A percentile compares a stretch with the other conserved stretches of the same genome.
phyloP scores from a whole-genome alignment of 2,797 vertebrate genomes.

The Danio aesculapii region DNA sequence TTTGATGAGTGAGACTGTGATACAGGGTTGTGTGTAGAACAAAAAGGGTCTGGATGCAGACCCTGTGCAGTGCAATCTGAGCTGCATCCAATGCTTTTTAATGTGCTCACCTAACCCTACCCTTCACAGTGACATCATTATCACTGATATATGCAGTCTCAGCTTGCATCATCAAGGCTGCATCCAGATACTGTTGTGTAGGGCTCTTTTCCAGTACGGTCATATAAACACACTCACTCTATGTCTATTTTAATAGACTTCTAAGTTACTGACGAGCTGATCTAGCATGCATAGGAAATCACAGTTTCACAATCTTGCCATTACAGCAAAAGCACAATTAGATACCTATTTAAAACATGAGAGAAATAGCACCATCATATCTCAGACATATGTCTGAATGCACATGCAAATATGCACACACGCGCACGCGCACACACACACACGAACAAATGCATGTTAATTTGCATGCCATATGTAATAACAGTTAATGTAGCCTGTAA shows the following conservation, averaged over 20 bases:
- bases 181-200: too few relatives aligned
- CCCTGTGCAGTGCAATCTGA: too few relatives aligned
- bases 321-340: slow-evolving; percentile 10
- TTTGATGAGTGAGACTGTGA: slow-evolving; percentile 11
- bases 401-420: slow-evolving; percentile 19
- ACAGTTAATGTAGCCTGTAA: slow-evolving; percentile 8
- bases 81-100: too few relatives aligned
- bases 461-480: not conserved
- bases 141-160: too few relatives aligned
- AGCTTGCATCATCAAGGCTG: too few relatives aligned
- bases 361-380: not conserved
- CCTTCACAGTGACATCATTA: too few relatives aligned
- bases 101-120: too few relatives aligned
- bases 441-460: not conserved
- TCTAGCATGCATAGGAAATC: not conserved
- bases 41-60: too few relatives aligned
- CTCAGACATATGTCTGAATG: slow-evolving; percentile 12
- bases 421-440: not conserved
- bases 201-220: slow-evolving; percentile 6
- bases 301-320: slow-evolving; percentile 14
- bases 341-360: not conserved
- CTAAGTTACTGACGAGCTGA: slow-evolving; percentile 14
- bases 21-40: slow-evolving; percentile 9
- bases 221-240: slow-evolving; percentile 6
- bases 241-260: slow-evolving; percentile 8